A percentile compares a stretch with the other conserved stretches of the same genome.
phyloP scores from a whole-genome alignment of 1,140 invertebrate species.

The Andrena cerasifolii region DNA sequence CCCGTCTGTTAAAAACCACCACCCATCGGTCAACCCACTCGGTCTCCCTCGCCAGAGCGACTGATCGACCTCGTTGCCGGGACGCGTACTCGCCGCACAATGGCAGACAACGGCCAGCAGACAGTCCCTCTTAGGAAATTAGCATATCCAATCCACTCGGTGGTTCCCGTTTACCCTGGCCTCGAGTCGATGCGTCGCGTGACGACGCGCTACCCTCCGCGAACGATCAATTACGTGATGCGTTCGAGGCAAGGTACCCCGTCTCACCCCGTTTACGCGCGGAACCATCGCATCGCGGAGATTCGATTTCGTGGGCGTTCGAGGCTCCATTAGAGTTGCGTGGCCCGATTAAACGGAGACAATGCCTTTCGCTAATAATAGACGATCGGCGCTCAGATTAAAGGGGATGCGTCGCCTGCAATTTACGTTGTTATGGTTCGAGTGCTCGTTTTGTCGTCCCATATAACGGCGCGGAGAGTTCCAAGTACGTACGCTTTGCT shows the following conservation, averaged over 20 bases:
- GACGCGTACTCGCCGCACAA: neutral
- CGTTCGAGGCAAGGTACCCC: neutral
- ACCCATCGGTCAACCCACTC: neutral
- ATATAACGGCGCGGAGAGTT: neutral
- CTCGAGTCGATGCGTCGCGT: constrained; percentile 35
- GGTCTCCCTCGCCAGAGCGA: neutral
- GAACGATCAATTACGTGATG: constrained; percentile 36
- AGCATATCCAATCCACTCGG: constrained; percentile 35
- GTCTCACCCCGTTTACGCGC: neutral
- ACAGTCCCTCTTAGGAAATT: constrained; percentile 21
- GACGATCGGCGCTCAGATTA: constrained; percentile 22
- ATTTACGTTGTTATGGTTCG: neutral
- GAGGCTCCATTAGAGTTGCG: constrained; percentile 14
- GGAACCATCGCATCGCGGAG: neutral
- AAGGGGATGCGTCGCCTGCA: constrained; percentile 6
- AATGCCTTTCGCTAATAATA: constrained; percentile 41
- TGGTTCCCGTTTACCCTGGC: constrained; percentile 9
- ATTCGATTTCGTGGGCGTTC: constrained; percentile 33
- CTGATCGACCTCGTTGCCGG: neutral
- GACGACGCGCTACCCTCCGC: constrained; percentile 21
- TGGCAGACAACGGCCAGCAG: neutral
- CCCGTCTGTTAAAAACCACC: constrained; percentile 3
- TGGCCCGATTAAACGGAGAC: constrained; percentile 16
- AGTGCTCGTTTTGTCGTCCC: neutral
- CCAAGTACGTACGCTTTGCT: too few species aligned